Evolutionary conservation across 2,113 vertebrate genomes (phyloP), one percentile per base, ranked within the genome.

Genomic region (Nannospalax galili): DNA sequence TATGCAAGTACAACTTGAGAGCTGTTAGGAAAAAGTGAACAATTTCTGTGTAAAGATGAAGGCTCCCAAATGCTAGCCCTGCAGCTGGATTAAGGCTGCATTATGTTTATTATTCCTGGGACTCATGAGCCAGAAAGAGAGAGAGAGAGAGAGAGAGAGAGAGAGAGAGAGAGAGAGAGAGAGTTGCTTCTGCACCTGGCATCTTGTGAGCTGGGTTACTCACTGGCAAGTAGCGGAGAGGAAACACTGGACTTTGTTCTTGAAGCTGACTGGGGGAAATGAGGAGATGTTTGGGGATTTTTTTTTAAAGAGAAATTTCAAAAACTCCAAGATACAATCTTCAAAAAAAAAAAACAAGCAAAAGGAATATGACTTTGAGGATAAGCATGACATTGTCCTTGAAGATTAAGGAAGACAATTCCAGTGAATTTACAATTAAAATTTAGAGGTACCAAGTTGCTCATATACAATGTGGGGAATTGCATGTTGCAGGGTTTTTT

Each of bases 101-200:
- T 94, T 90, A 48, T 81, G 82, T 17, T 96, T 89, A 96, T 95
- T 98, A 87, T 97, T 95, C 96, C 91, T 30, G 65, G 77, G 92
- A 93, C 73, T 79, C 80, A 0, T 2, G 89, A 88, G 81, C 62
- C 58, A 0, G 1, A 60, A 78, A 42, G 26, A 35, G 88, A 48
- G 40, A 52, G 48, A 52, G 48, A 52, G 48, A 52, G 48, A 52
- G 48, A 52, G 48, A 52, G 48, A 52, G 48, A 52, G 48, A 52
- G 48, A 52, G 48, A 52, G 48, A 52, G 48, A n/a, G n/a, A n/a
- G n/a, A n/a, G n/a, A n/a, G n/a, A n/a, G 82, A 42, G 26, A 35
- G 88, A 48, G 40, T 20, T 65, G 74, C 77, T 74, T 92, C 92
- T 91, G 96, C 97, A 97, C 96, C 97, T 98, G 97, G 95, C 87